These are phyloP conservation scores for Heteromurus nitidus DNA, from an alignment of 2,888 invertebrate species.

Conservation along the genomic window DNA sequence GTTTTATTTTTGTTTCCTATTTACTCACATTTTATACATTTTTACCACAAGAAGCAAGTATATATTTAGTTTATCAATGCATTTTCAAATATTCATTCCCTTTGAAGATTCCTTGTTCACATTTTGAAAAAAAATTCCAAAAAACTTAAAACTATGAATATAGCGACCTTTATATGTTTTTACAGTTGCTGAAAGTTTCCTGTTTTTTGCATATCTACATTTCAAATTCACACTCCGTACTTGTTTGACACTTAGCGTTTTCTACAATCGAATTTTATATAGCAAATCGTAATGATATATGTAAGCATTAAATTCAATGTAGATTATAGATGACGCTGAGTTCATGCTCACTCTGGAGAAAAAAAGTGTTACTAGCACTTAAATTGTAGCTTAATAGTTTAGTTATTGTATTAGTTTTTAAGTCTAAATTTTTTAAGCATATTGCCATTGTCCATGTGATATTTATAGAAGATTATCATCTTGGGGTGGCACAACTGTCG, in stretches of 20 bases:
- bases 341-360: background rate
- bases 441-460: conserved; percentile 62
- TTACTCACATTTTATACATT: too few relatives aligned
- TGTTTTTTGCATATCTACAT: conserved; percentile 28
- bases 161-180: conserved; percentile 46
- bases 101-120: too few relatives aligned
- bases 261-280: background rate
- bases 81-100: too few relatives aligned
- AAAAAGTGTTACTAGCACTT: conserved; percentile 50
- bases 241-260: conserved; percentile 30
- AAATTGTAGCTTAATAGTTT: conserved; percentile 28
- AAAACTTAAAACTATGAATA: conserved; percentile 4
- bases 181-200: conserved; percentile 36
- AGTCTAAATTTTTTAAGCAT: conserved; percentile 57
- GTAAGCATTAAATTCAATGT: background rate
- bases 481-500: conserved; percentile 56
- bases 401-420: conserved; percentile 57
- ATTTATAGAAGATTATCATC: conserved; percentile 53
- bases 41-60: too few relatives aligned
- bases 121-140: background rate
- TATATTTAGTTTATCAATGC: too few relatives aligned
- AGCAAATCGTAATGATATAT: conserved; percentile 2
- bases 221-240: conserved; percentile 28
- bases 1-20: too few relatives aligned
- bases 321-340: background rate